Conservation (phyloP, 2,888 invertebrate species). For the Baccha elongata region DNA sequence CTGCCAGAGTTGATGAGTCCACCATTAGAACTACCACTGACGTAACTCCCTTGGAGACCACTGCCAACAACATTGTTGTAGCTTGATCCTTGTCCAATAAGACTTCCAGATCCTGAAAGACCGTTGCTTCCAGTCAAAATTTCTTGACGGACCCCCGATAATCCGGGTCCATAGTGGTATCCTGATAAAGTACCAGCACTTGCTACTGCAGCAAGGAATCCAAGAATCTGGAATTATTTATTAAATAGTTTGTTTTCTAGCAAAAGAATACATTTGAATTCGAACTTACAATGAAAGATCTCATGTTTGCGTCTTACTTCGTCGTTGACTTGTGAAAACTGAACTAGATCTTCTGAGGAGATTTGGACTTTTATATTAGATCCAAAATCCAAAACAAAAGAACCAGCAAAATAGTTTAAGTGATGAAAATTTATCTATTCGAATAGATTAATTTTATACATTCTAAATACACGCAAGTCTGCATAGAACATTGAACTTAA, state of each 20-base stretch:
- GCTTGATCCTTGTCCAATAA: background rate
- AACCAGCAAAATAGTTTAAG: too few species aligned
- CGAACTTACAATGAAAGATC: conserved; percentile 63
- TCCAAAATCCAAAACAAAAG: conserved; percentile 6
- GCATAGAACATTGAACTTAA: conserved; percentile 24
- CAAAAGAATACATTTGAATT: background rate
- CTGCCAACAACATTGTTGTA: conserved; percentile 1
- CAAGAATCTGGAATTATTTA: conserved; percentile 10
- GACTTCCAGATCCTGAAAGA: background rate
- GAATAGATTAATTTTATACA: background rate
- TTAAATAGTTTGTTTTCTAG: background rate
- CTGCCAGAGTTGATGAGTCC: conserved; percentile 69
- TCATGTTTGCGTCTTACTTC: conserved; percentile 52
- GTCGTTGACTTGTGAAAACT: conserved; percentile 35
- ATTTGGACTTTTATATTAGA: conserved; percentile 54
- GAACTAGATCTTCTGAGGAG: conserved; percentile 15
- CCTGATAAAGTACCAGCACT: conserved; percentile 19
- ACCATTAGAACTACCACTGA: conserved; percentile 27
- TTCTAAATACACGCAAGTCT: background rate
- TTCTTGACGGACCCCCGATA: conserved; percentile 4
- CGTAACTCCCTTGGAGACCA: background rate
- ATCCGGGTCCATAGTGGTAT: conserved; percentile 33
- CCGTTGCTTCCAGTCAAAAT: background rate
- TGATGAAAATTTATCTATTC: conserved; percentile 5
- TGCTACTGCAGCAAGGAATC: conserved; percentile 26